phyloP scores from a whole-genome alignment of 2,113 vertebrate genomes.

The Nothoprocta perdicaria region DNA sequence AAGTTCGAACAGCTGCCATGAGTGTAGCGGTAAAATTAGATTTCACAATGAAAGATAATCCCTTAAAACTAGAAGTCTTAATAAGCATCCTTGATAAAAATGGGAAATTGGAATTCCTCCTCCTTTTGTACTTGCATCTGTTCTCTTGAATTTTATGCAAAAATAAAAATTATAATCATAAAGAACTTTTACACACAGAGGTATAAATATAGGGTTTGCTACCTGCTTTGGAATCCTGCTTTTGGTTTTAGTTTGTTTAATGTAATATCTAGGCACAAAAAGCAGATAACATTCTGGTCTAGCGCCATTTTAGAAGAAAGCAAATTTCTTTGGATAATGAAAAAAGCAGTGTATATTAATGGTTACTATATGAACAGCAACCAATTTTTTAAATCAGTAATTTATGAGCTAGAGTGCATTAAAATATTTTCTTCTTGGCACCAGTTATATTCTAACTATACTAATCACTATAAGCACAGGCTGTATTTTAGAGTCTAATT shows the following conservation, averaged over 20 bases:
- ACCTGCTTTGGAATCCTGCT: background rate
- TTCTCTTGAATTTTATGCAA: fast-evolving
- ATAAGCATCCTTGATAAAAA: background rate
- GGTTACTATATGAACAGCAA: background rate
- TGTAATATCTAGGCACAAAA: background rate
- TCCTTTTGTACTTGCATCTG: background rate
- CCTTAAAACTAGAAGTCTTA: background rate
- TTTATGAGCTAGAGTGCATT: background rate
- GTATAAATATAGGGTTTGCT: background rate
- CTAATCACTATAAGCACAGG: background rate
- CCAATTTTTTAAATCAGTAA: background rate
- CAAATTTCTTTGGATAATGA: background rate
- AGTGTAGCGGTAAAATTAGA: background rate
- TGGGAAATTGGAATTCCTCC: background rate
- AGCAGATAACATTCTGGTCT: too few relatives aligned
- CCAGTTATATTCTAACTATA: background rate
- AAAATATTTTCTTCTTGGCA: background rate
- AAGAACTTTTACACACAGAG: background rate
- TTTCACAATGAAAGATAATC: background rate
- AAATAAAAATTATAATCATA: background rate
- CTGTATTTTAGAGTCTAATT: background rate
- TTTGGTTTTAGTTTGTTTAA: background rate
- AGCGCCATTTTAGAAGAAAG: background rate
- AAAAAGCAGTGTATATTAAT: background rate
- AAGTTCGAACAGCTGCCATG: background rate